These are phyloP conservation scores for Grantiella picta DNA, from an alignment of 2,113 vertebrate species.

Conservation along the genomic window DNA sequence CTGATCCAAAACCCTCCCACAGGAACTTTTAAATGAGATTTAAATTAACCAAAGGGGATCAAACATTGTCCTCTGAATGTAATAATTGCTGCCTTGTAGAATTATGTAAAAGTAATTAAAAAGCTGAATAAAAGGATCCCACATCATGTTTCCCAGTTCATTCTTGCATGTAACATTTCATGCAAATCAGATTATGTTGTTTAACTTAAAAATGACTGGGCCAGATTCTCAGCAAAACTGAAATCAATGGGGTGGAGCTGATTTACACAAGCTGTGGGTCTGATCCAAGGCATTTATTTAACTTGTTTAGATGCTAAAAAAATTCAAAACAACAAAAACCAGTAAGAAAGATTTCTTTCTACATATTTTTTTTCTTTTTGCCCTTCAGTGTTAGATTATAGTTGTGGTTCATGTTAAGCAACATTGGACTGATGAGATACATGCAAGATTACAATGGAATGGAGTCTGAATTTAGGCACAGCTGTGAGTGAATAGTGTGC, in stretches of 20 bases:
- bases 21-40: constrained; percentile 5
- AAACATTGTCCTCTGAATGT: constrained; percentile 8
- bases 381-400: not conserved
- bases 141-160: not conserved
- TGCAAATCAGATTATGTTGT: constrained; percentile 15
- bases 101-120: constrained; percentile 33
- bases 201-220: constrained; percentile 12
- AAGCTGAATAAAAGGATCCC: not conserved
- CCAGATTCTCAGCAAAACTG: constrained; percentile 1
- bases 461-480: not conserved
- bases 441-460: not conserved
- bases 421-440: not conserved
- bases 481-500: not conserved
- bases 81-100: not conserved
- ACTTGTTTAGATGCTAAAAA: not conserved
- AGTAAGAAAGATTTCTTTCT: not conserved
- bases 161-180: constrained; percentile 17
- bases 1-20: not conserved
- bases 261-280: not conserved
- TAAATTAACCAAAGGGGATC: constrained; percentile 13
- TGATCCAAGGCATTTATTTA: not conserved
- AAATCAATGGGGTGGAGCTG: not conserved
- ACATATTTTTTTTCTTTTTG: not conserved
- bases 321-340: not conserved
- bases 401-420: not conserved